Conservation (phyloP, 2,888 invertebrate genomes). For the Conistra vaccinii region DNA sequence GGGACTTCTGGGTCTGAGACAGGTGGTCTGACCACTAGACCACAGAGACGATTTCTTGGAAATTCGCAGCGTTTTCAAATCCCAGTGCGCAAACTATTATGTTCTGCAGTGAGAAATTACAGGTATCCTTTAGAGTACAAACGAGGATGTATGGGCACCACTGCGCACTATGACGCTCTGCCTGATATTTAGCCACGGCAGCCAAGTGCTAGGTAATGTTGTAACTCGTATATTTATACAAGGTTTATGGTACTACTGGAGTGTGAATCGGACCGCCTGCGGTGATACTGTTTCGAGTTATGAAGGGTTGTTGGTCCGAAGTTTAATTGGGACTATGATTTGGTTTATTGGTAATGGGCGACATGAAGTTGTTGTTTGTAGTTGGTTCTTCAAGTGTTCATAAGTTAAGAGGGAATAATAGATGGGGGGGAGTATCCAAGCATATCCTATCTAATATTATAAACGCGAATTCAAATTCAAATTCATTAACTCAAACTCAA, state of each 20-base stretch:
- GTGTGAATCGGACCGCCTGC: constrained; percentile 47
- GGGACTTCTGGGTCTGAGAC: no score
- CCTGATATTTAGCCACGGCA: constrained; percentile 59
- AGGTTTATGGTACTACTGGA: constrained; percentile 47
- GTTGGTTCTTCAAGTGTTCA: background rate
- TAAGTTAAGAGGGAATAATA: background rate
- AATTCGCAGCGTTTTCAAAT: constrained; percentile 3
- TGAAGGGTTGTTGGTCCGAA: constrained; percentile 37
- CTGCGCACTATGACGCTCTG: constrained; percentile 53
- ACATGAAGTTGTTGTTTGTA: constrained; percentile 21
- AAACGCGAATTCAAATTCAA: no score
- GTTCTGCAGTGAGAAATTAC: constrained; percentile 68
- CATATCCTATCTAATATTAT: no score
- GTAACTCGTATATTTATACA: constrained; percentile 63
- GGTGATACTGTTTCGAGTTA: constrained; percentile 52
- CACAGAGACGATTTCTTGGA: background rate
- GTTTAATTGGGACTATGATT: constrained; percentile 42
- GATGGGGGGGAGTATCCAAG: background rate
- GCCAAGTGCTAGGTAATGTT: constrained; percentile 41
- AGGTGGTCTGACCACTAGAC: no score
- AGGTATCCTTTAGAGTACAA: constrained; percentile 70
- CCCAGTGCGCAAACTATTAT: constrained; percentile 61
- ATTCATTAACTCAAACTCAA: no score
- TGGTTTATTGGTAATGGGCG: constrained; percentile 38
- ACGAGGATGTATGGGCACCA: constrained; percentile 69